Evolutionary conservation across 2,113 vertebrate species (phyloP).

Genomic region (Petromus typicus): DNA sequence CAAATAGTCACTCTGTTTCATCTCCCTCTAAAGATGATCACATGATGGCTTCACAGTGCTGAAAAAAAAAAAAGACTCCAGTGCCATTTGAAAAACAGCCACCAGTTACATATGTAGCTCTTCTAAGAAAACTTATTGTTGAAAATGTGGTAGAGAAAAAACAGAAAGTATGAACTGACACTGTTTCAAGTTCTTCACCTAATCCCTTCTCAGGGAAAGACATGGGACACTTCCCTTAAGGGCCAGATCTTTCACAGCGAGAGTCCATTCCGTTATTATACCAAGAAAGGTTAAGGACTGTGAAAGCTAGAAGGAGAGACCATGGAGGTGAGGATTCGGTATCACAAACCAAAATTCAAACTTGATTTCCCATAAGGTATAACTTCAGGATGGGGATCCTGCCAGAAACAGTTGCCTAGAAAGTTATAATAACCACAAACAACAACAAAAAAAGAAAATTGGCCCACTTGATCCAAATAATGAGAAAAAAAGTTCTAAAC

Average conservation of each 20-base stretch:
- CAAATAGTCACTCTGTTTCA: neutral
- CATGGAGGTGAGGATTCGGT: too few relatives aligned
- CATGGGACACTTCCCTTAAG: neutral
- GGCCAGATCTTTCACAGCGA: neutral
- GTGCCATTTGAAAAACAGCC: neutral
- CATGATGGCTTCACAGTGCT: neutral
- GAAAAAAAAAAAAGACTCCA: neutral
- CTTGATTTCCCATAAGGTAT: neutral
- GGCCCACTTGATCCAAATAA: neutral
- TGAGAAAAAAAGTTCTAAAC: neutral
- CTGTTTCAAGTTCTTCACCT: rapidly evolving
- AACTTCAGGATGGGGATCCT: neutral
- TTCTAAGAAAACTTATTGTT: neutral
- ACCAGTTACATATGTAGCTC: neutral
- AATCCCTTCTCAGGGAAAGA: neutral
- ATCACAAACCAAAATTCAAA: neutral
- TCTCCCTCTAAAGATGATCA: neutral
- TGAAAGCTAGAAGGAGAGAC: neutral
- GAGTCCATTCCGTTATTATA: neutral
- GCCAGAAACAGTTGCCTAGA: neutral
- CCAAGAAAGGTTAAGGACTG: neutral
- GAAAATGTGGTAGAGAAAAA: neutral
- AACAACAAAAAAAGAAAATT: too few relatives aligned
- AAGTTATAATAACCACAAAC: neutral
- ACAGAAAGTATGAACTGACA: neutral